Conservation (phyloP, 2,797 vertebrate genomes). For the Sebastes trivittatus region DNA sequence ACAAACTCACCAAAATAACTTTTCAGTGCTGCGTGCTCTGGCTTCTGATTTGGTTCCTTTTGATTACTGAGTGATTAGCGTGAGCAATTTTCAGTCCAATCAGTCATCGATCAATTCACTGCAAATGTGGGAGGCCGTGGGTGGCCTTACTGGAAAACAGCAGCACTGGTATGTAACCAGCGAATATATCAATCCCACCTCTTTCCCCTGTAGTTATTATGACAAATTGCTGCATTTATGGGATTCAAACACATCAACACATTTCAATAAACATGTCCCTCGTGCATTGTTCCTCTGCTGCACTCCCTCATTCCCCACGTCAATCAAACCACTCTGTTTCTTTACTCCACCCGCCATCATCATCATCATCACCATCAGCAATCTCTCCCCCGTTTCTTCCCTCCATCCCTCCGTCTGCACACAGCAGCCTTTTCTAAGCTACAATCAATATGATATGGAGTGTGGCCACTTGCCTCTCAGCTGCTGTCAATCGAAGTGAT, state of each 20-base stretch:
- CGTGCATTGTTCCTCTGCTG: neutral
- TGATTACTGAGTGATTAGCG: conserved; percentile 13
- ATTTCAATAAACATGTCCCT: conserved; percentile 39
- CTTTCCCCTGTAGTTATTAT: conserved; percentile 14
- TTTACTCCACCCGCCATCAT: conserved; percentile 1
- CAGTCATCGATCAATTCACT: conserved; percentile 33
- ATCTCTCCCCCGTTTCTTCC: neutral
- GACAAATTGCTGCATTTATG: conserved; percentile 51
- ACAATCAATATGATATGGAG: conserved; percentile 64
- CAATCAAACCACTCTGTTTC: conserved; percentile 7
- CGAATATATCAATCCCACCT: conserved; percentile 19
- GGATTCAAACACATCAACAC: conserved; percentile 43
- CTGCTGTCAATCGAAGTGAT: conserved; percentile 40
- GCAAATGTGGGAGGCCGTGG: neutral
- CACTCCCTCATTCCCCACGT: conserved; percentile 21
- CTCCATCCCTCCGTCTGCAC: conserved; percentile 24
- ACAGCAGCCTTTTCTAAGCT: conserved; percentile 40
- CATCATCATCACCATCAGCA: neutral
- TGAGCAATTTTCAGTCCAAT: conserved; percentile 14
- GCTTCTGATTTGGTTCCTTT: conserved; percentile 5
- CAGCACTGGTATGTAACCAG: conserved; percentile 12
- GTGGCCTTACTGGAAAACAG: conserved; percentile 9
- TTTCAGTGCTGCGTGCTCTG: neutral
- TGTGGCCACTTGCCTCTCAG: conserved; percentile 45
- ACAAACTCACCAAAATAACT: neutral